phyloP scores from a whole-genome alignment of 2,113 vertebrate genomes.

The Corvus moneduloides region DNA sequence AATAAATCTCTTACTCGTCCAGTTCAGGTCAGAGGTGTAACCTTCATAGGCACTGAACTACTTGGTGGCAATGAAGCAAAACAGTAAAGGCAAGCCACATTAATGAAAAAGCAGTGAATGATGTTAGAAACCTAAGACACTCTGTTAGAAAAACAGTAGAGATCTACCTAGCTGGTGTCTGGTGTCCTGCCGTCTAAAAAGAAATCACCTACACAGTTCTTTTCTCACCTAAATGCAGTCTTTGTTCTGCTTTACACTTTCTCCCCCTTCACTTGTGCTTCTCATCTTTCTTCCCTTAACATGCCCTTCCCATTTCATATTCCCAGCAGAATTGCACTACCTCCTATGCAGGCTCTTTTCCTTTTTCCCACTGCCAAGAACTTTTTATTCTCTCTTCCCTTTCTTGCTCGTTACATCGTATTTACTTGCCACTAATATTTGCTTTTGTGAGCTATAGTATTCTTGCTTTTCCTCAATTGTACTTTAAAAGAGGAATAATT shows the following conservation, averaged over 20 bases:
- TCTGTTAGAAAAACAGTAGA: not conserved
- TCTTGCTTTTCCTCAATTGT: not conserved
- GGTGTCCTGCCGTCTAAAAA: not conserved
- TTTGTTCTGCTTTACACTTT: not conserved
- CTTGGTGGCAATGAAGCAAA: not conserved
- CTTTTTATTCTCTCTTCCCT: not conserved
- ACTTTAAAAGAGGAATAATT: not conserved
- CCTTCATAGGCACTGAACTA: not conserved
- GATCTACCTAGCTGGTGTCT: not conserved
- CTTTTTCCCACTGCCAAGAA: not conserved
- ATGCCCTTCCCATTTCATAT: not conserved
- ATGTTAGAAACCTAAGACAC: not conserved
- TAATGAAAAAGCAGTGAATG: not conserved
- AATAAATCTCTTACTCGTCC: not conserved
- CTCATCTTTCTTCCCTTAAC: conserved; percentile 8
- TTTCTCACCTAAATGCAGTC: not conserved
- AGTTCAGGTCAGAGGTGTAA: not conserved
- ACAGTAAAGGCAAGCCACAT: not conserved
- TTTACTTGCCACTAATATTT: not conserved
- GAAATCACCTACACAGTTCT: not conserved
- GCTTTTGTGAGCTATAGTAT: not conserved
- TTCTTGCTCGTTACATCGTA: not conserved
- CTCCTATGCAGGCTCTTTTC: not conserved
- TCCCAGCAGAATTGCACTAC: not conserved
- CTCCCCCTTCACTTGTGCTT: not conserved